Percentiles rank a stretch among this genome's conserved stretches.
Conservation (phyloP, 2,797 vertebrate genomes). For the Cyclura pinguis region DNA sequence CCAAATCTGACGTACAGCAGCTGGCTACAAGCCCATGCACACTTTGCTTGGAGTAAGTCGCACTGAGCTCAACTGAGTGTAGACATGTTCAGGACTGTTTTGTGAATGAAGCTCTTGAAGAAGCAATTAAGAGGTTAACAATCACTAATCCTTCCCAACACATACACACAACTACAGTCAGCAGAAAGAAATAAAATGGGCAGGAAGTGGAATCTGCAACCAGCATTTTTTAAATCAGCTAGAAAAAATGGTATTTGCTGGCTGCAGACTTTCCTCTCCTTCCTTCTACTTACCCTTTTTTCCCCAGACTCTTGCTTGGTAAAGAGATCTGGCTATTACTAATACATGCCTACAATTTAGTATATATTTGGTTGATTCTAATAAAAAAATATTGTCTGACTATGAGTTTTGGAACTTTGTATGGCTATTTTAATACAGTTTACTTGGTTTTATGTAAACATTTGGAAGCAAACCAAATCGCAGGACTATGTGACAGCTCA, state of each 20-base stretch:
- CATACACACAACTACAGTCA: too few relatives aligned
- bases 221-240: too few relatives aligned
- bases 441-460: not conserved
- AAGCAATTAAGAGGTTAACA: not conserved
- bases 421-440: not conserved
- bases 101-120: not conserved
- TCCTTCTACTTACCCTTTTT: too few relatives aligned
- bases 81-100: not conserved
- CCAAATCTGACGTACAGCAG: not conserved
- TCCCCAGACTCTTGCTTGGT: too few relatives aligned
- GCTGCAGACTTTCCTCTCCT: too few relatives aligned
- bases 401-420: not conserved
- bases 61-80: not conserved
- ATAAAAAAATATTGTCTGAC: not conserved
- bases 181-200: too few relatives aligned
- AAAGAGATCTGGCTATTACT: too few relatives aligned
- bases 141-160: not conserved
- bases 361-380: not conserved
- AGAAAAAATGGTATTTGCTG: too few relatives aligned
- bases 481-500: too few relatives aligned
- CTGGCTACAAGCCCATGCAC: not conserved
- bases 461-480: not conserved
- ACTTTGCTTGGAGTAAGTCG: not conserved
- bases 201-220: too few relatives aligned
- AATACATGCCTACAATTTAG: not conserved